phyloP scores from a whole-genome alignment of 2,797 vertebrate genomes.

The Gymnothorax reevesii region DNA sequence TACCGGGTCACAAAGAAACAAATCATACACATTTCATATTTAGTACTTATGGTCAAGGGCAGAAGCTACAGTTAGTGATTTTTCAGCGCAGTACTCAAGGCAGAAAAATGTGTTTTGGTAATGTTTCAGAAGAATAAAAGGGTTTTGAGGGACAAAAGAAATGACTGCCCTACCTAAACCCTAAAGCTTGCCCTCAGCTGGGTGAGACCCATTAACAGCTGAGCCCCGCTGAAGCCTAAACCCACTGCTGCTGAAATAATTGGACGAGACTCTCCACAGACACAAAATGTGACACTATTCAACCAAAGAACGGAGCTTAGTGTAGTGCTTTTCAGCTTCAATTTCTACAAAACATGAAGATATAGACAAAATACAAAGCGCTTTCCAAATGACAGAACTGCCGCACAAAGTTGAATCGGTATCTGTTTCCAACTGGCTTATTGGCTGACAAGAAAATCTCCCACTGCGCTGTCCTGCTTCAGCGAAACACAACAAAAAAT shows the following conservation, averaged over 20 bases:
- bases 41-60: background rate
- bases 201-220: background rate
- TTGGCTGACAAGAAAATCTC: background rate
- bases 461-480: background rate
- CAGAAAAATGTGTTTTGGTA: background rate
- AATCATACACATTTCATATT: too few species aligned
- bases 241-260: background rate
- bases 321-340: background rate
- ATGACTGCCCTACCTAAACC: background rate
- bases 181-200: background rate
- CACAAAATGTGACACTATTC: background rate
- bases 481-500: background rate
- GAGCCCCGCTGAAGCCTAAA: background rate
- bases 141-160: background rate
- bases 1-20: too few species aligned
- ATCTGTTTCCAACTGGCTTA: background rate
- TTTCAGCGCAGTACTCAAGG: background rate
- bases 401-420: background rate
- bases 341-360: background rate
- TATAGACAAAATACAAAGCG: background rate
- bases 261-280: background rate
- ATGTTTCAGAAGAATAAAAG: background rate
- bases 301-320: background rate
- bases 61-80: background rate
- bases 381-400: background rate